Percentiles rank a stretch among this genome's conserved stretches.
Evolutionary conservation across 2,113 vertebrate species (phyloP).

Genomic region (Kryptolebias marmoratus): DNA sequence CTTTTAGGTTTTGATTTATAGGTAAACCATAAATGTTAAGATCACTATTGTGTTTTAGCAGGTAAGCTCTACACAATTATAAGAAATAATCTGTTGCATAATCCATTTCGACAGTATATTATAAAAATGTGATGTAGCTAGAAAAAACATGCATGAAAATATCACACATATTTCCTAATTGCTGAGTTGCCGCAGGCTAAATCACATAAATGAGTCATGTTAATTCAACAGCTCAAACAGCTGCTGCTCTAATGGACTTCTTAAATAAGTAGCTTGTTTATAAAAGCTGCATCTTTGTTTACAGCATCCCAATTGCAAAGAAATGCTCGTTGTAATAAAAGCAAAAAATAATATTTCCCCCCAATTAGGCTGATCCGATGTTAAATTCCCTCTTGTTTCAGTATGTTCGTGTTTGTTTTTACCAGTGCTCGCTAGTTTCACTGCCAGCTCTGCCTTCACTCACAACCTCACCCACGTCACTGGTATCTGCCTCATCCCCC

Average conservation of each 20-base stretch:
- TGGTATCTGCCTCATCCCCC: conserved; percentile 30
- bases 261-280: conserved; percentile 29
- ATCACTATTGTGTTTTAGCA: background rate
- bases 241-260: conserved; percentile 49
- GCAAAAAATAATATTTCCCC: conserved; percentile 23
- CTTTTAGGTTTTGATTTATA: no score
- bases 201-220: conserved; percentile 48
- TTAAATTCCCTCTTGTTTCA: conserved; percentile 6
- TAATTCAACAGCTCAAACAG: conserved; percentile 39
- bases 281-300: conserved; percentile 49
- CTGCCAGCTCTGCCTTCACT: conserved; percentile 56
- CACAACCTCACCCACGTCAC: conserved; percentile 54
- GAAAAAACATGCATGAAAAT: conserved; percentile 19
- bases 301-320: conserved; percentile 21
- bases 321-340: conserved; percentile 17
- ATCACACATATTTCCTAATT: conserved; percentile 22
- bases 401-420: conserved; percentile 27
- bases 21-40: conserved; percentile 20
- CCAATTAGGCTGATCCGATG: background rate
- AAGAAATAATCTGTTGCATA: background rate
- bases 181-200: conserved; percentile 30
- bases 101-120: background rate
- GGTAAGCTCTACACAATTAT: background rate
- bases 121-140: background rate
- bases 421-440: conserved; percentile 42